Percentiles rank a stretch among this genome's conserved stretches.
Evolutionary conservation across 2,797 vertebrate species (phyloP).

Genomic region (Hypotaenidia okinawae): DNA sequence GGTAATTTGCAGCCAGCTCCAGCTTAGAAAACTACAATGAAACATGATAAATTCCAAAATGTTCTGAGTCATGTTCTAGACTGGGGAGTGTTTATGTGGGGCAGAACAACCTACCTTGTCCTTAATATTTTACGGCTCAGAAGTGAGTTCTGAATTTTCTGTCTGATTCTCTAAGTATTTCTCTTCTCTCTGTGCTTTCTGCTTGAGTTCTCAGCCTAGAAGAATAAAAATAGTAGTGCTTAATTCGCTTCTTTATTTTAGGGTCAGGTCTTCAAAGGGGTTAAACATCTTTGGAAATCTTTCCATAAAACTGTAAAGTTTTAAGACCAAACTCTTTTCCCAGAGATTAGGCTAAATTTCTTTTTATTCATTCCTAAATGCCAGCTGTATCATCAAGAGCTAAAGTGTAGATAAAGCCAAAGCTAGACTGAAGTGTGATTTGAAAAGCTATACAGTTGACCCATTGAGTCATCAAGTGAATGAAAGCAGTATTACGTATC

Average conservation of each 20-base stretch:
- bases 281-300: constrained; percentile 15
- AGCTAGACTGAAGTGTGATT: not conserved
- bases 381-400: not conserved
- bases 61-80: not conserved
- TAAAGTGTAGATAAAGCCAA: not conserved
- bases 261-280: not conserved
- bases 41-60: not conserved
- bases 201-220: not conserved
- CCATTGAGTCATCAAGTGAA: not conserved
- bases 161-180: not conserved
- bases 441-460: not conserved
- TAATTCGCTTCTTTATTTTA: constrained; percentile 1
- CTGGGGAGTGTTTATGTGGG: rapidly evolving
- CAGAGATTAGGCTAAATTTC: not conserved
- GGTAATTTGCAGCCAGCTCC: not conserved
- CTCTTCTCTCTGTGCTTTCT: not conserved
- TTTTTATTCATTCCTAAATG: not conserved
- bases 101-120: not conserved
- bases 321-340: constrained; percentile 13
- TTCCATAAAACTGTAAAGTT: not conserved
- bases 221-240: not conserved
- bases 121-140: not conserved
- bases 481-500: not conserved
- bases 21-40: not conserved
- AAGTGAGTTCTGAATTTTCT: not conserved